Conservation (phyloP, 2,888 invertebrate genomes). For the Rotaria sp. region DNA sequence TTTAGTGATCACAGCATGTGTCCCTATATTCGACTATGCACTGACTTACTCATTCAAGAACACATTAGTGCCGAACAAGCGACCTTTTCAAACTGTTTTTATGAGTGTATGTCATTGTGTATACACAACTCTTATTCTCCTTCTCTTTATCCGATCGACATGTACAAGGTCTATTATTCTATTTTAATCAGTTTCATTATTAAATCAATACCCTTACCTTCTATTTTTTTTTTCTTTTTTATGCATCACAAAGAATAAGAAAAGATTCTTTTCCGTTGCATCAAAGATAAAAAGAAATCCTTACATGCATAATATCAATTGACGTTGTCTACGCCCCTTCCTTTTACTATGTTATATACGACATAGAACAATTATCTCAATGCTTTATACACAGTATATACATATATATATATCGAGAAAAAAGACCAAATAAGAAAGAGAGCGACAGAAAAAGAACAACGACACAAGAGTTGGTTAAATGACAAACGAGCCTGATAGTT, state of each 20-base stretch:
- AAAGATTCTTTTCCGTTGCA: background rate
- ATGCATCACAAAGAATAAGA: background rate
- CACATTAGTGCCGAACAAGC: background rate
- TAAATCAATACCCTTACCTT: background rate
- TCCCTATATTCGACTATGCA: background rate
- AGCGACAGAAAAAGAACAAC: background rate
- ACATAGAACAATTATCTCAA: constrained; percentile 10
- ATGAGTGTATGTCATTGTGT: background rate
- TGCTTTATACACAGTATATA: background rate
- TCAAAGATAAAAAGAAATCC: constrained; percentile 19
- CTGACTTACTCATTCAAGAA: background rate
- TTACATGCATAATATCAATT: background rate
- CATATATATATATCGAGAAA: background rate
- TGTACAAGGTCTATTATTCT: constrained; percentile 7
- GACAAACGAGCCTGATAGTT: constrained; percentile 4
- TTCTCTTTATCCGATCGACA: constrained; percentile 10
- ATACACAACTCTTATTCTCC: background rate
- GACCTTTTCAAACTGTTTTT: constrained; percentile 19
- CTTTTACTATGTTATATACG: background rate
- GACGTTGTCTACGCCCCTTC: background rate
- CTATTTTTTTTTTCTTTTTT: background rate
- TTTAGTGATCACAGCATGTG: background rate
- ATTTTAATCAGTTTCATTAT: constrained; percentile 19
- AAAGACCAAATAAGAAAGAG: background rate
- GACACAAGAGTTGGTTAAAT: background rate